phyloP scores from a whole-genome alignment of 1,140 invertebrate genomes.

The Lethrus apterus region DNA sequence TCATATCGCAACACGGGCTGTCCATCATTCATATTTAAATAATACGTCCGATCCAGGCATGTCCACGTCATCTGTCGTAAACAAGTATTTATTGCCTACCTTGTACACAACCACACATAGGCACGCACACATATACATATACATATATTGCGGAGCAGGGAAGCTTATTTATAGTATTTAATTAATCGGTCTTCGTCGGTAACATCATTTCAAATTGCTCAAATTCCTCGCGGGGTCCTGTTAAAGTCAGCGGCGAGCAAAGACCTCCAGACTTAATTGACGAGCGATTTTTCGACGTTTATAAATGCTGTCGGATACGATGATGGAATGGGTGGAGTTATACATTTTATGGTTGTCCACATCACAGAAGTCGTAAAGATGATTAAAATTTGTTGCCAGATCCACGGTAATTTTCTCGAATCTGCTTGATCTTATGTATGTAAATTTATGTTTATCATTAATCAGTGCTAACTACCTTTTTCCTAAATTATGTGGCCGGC shows the following conservation, averaged over 20 bases:
- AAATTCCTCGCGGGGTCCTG: neutral
- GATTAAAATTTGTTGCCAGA: constrained; percentile 6
- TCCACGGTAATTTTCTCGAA: constrained; percentile 1
- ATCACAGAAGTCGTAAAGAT: no score
- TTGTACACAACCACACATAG: constrained; percentile 19
- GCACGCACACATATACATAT: no score
- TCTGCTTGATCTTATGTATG: no score
- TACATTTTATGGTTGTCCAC: no score
- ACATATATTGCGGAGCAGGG: no score
- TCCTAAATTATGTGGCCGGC: no score
- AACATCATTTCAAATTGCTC: no score
- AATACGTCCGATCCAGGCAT: constrained; percentile 23
- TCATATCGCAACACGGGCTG: constrained; percentile 24
- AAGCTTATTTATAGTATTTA: constrained; percentile 26
- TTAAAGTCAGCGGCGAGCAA: constrained; percentile 2
- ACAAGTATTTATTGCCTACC: constrained; percentile 28
- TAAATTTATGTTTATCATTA: no score
- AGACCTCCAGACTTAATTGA: constrained; percentile 5
- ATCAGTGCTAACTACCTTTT: no score
- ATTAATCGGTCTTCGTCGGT: constrained; percentile 23
- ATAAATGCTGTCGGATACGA: no score
- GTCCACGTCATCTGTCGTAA: constrained; percentile 26
- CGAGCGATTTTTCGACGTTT: neutral
- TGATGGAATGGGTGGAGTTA: no score
- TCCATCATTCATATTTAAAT: constrained; percentile 27